Percentiles rank a stretch among this genome's conserved stretches.
These are phyloP conservation scores for Brachionichthys hirsutus DNA, from an alignment of 2,113 vertebrate genomes.

Conservation along the genomic window DNA sequence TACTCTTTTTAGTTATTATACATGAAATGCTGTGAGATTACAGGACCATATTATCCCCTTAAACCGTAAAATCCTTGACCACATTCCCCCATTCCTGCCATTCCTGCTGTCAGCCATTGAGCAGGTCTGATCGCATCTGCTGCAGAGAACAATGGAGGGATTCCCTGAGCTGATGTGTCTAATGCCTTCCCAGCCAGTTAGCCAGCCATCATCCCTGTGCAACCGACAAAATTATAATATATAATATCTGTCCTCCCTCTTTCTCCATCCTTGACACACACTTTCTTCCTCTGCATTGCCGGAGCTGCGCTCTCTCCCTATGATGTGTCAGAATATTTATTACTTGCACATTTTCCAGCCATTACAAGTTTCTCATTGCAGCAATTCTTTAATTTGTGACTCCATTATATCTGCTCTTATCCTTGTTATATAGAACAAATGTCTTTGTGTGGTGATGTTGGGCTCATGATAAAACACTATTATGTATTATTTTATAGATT, in stretches of 20 bases:
- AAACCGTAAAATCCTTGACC: conserved; percentile 23
- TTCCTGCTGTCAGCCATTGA: conserved; percentile 45
- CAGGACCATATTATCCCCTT: conserved; percentile 30
- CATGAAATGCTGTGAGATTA: conserved; percentile 19
- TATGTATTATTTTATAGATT: too few species aligned
- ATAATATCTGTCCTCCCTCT: conserved; percentile 16
- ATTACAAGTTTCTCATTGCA: too few species aligned
- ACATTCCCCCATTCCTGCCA: conserved; percentile 21
- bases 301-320: conserved; percentile 22
- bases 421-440: too few species aligned
- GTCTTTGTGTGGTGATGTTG: too few species aligned
- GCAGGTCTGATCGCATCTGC: conserved; percentile 58
- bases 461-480: too few species aligned
- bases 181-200: conserved; percentile 59
- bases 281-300: conserved; percentile 19
- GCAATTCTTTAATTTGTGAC: too few species aligned
- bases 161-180: conserved; percentile 53
- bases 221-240: conserved; percentile 56
- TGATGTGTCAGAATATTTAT: conserved; percentile 10
- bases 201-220: conserved; percentile 33
- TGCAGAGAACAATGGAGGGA: conserved; percentile 53
- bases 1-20: conserved; percentile 37
- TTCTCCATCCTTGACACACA: conserved; percentile 33
- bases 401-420: too few species aligned
- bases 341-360: too few species aligned